Conservation (phyloP, 2,113 vertebrate genomes). For the Orcinus orca region DNA sequence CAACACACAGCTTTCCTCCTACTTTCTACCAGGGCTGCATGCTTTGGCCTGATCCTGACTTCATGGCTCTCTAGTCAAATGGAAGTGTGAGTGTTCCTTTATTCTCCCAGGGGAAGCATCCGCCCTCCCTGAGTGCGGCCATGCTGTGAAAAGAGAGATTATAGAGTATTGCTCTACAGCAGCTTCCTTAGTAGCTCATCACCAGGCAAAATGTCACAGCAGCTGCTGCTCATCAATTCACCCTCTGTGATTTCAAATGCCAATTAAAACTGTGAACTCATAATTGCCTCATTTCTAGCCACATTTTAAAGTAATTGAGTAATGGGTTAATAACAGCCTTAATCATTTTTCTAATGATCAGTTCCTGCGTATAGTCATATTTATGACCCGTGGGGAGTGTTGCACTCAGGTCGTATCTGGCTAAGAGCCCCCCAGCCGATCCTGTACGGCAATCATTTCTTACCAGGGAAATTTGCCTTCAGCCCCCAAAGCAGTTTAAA, state of each 20-base stretch:
- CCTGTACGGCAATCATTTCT: background rate
- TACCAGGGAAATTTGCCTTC: slow-evolving; percentile 41
- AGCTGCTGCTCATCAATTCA: slow-evolving; percentile 72
- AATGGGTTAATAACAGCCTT: slow-evolving; percentile 69
- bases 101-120: slow-evolving; percentile 29
- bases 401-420: slow-evolving; percentile 8
- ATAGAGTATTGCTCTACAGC: background rate
- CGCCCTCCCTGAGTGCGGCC: background rate
- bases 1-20: background rate
- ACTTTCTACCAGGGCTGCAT: background rate
- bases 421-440: slow-evolving; percentile 15
- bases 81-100: slow-evolving; percentile 13
- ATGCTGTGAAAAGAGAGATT: slow-evolving; percentile 48
- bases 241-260: slow-evolving; percentile 60
- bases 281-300: slow-evolving; percentile 76
- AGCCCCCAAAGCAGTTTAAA: background rate
- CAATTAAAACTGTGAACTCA: slow-evolving; percentile 69
- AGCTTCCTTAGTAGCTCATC: slow-evolving; percentile 43
- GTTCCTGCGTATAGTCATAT: slow-evolving; percentile 1
- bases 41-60: background rate
- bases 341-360: slow-evolving; percentile 62
- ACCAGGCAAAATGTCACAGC: slow-evolving; percentile 70
- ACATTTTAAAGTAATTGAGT: slow-evolving; percentile 76
- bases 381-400: background rate
- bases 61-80: slow-evolving; percentile 9